Percentiles rank a stretch among this genome's conserved stretches.
phyloP scores from a whole-genome alignment of 1,140 invertebrate species.

The Oryctes rhinoceros region DNA sequence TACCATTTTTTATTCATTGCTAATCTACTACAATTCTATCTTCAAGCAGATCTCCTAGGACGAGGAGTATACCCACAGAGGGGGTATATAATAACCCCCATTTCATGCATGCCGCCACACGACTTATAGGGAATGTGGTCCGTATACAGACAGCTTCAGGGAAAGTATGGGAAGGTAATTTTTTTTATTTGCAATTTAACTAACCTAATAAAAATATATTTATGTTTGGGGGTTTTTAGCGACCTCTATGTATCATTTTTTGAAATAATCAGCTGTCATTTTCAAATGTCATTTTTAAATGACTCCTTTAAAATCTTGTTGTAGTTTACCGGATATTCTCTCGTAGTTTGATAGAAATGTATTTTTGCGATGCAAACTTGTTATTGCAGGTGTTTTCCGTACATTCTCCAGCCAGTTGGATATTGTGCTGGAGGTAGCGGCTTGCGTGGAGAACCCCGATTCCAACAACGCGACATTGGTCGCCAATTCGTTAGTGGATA shows the following conservation, averaged over 20 bases:
- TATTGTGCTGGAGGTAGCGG: constrained; percentile 84
- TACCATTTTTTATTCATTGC: too few species aligned
- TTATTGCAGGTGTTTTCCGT: constrained; percentile 72
- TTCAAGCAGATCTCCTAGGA: constrained; percentile 23
- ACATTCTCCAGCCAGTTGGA: constrained; percentile 80
- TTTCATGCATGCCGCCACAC: constrained; percentile 86
- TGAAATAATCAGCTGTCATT: too few species aligned
- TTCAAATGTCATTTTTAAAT: too few species aligned
- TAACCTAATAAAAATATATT: too few species aligned
- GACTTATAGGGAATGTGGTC: constrained; percentile 82
- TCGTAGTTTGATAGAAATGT: not conserved
- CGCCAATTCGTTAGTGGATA: constrained; percentile 78
- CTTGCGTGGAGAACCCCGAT: constrained; percentile 74
- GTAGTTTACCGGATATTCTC: too few species aligned
- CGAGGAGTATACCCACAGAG: constrained; percentile 64
- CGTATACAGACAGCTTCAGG: constrained; percentile 84
- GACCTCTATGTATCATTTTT: too few species aligned
- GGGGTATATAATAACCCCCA: constrained; percentile 87
- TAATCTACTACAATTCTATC: too few species aligned
- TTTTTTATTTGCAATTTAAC: too few species aligned
- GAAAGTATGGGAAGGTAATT: constrained; percentile 77
- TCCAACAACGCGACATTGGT: constrained; percentile 60
- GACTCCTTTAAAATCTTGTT: too few species aligned
- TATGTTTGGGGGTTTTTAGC: too few species aligned
- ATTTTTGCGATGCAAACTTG: constrained; percentile 63